Base-by-base conservation (phyloP, 1,140 invertebrate species). In the Dinoponera quadriceps region DNA sequence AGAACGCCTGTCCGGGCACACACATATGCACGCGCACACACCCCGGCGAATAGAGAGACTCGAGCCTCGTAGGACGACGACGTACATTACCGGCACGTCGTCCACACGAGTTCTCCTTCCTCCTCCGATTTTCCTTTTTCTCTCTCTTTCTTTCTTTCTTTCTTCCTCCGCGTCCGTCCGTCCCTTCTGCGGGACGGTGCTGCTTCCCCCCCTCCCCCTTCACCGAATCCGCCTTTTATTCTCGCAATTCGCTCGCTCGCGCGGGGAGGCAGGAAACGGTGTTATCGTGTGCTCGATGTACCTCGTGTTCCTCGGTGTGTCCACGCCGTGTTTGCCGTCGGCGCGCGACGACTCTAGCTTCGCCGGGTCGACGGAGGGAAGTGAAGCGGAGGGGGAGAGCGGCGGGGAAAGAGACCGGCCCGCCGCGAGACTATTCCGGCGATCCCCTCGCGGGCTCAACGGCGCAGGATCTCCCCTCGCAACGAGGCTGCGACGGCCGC, bases 271-370 rank as follows among this genome's bases (percentile, higher is more conserved):
- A 18, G 20, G 33, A 38, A 57, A 38, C 1, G 22, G 57, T n/a
- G 1, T 29, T 80, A 80, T 51, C 75, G 69, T 65, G 75, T 69
- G 75, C 20, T 29, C 65, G 65, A 27, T 82, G 29, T 85, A 88
- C 87, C 85, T 87, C 81, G 83, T 88, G 83, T 85, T 65, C 83
- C 69, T 51, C 38, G 38, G 38, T 68, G 48, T 74, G 75, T 85
- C 78, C 89, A 86, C 87, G 84, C 88, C 89, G 89, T 89, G 82
- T 88, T 89, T 85, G 80, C 82, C 51, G 78, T 84, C 68, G 81
- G 82, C 80, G 57, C 65, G 33, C 77, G 63, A 80, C 27, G 59
- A 86, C 63, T 49, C 29, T 63, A 80, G 59, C 73, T 59, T 84
- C 83, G 78, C 83, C 85, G 83, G 83, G 78, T 60, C 51, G 75